Evolutionary conservation across 2,888 invertebrate genomes (phyloP), one percentile per base, ranked within the genome.

Genomic region (Drosophila putrida): DNA sequence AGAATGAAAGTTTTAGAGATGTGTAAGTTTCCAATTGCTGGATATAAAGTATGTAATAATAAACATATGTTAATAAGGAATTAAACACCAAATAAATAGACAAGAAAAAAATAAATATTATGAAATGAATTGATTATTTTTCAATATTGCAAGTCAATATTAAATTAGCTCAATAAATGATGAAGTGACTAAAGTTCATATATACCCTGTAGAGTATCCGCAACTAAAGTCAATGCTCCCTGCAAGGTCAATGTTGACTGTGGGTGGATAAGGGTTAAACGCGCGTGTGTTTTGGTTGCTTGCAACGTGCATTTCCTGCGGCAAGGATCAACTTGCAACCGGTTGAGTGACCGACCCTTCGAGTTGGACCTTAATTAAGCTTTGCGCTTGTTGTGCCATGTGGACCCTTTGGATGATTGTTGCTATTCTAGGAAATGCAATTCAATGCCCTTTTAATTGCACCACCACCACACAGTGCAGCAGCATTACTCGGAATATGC

Each of bases 401-500:
- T 51, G 27, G 27, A 20, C 31, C 25, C 31, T 44, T 28, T 20
- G 38, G 35, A 35, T 36, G 28, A 44, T 33, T 35, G 33, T 38
- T 13, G 28, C 39, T 59, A 35, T 62, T 55, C 47, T 59, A 25
- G 51, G 8, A 10, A 5, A 8, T 10, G n/a, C 28, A 49, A 70
- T 62, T 75, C 70, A 87, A 74, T 83, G 84, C 31, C 53, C 53
- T 74, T 71, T 72, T 89, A 87, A 83, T 83, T 89, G 64, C 46
- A 53, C 9, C 51, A 43, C n/a, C n/a, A 44, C n/a, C 13, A 28
- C 8, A 6, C 15, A 9, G 31, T 9, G 9, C 43, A 46, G 13
- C n/a, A 13, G 13, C n/a, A 13, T 2, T 39, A 43, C 44, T 4
- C 9, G 35, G 39, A 13, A 13, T 28, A 41, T 50, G 62, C 63